A percentile compares a stretch with the other conserved stretches of the same genome.
Conservation (phyloP, 2,888 invertebrate species). For the Ochlodes sylvanus region DNA sequence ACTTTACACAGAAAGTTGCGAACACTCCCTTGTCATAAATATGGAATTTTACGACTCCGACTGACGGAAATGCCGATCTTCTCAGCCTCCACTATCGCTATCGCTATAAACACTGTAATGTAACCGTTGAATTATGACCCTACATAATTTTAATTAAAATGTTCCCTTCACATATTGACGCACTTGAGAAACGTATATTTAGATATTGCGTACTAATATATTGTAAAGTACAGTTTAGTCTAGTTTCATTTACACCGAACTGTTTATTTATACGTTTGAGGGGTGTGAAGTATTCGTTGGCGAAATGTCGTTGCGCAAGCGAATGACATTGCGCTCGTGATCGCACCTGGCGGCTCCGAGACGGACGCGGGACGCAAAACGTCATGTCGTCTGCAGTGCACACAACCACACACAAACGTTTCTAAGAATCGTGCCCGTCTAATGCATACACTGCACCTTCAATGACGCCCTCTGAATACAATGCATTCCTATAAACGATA, state of each 20-base stretch:
- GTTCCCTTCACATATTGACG: not conserved
- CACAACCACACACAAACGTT: constrained; percentile 39
- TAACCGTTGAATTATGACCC: not conserved
- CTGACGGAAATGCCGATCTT: constrained; percentile 2
- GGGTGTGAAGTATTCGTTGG: constrained; percentile 40
- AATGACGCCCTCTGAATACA: constrained; percentile 71
- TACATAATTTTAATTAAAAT: constrained; percentile 8
- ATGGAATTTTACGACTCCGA: not conserved
- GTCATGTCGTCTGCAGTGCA: constrained; percentile 45
- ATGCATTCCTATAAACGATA: constrained; percentile 66
- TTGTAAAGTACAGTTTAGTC: constrained; percentile 12
- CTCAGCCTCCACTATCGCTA: constrained; percentile 1
- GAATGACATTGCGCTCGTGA: constrained; percentile 55
- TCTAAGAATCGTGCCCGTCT: constrained; percentile 67
- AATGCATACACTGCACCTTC: constrained; percentile 56
- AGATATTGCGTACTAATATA: not conserved
- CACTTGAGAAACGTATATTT: not conserved
- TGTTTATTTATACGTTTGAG: constrained; percentile 30
- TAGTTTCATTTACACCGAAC: constrained; percentile 18
- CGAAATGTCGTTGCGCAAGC: constrained; percentile 49
- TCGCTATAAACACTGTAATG: constrained; percentile 2
- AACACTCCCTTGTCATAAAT: too few species aligned
- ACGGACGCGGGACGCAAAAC: constrained; percentile 42
- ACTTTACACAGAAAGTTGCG: too few species aligned
- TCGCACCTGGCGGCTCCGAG: constrained; percentile 53